Conservation (phyloP, 2,888 invertebrate species). For the Rotaria magnacalcarata region DNA sequence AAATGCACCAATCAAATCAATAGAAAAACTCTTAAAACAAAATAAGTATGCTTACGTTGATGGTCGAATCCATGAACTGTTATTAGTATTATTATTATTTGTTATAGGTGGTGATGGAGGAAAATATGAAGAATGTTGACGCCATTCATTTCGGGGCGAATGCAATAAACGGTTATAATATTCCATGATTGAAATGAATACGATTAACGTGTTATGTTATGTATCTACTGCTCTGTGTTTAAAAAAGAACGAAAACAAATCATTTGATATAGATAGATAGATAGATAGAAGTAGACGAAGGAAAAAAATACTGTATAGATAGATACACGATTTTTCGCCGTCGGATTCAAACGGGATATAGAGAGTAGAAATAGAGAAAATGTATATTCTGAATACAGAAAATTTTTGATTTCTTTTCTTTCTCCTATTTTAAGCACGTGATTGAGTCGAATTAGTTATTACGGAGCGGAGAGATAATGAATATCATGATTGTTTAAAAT, state of each 20-base stretch:
- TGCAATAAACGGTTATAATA: not conserved
- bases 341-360: not conserved
- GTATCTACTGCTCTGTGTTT: not conserved
- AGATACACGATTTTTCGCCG: not conserved
- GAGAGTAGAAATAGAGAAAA: not conserved
- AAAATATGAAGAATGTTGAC: not conserved
- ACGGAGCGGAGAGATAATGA: not conserved
- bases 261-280: not conserved
- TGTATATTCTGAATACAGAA: too few species aligned
- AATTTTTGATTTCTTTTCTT: not conserved
- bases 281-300: not conserved
- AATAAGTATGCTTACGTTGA: not conserved
- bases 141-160: not conserved
- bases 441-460: not conserved
- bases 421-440: not conserved
- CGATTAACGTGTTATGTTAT: slow-evolving; percentile 1
- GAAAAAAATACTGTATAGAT: not conserved
- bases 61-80: not conserved
- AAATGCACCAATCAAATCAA: not conserved
- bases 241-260: slow-evolving; percentile 17
- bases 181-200: slow-evolving; percentile 5
- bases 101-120: not conserved
- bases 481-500: too few species aligned
- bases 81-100: not conserved
- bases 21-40: not conserved